Conservation (phyloP, 2,888 invertebrate genomes). For the Conchocele bisecta region DNA sequence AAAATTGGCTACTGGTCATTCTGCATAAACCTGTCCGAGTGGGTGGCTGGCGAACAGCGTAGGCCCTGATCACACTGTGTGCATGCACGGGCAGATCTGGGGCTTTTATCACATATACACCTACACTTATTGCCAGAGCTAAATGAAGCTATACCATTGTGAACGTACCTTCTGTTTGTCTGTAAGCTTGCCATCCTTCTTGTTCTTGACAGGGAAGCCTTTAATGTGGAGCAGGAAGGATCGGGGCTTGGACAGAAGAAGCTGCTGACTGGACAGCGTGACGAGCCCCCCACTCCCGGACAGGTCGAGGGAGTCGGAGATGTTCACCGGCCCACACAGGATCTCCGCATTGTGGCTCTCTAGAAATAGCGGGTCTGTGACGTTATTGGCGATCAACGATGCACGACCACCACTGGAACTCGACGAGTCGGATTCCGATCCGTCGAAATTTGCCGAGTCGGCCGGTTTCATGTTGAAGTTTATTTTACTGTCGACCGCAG, state of each 20-base stretch:
- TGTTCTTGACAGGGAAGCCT: constrained; percentile 71
- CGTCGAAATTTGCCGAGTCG: constrained; percentile 2
- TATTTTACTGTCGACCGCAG: constrained; percentile 60
- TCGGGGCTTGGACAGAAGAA: constrained; percentile 78
- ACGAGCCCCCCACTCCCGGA: constrained; percentile 93
- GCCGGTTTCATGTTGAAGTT: constrained; percentile 56
- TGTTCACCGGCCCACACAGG: constrained; percentile 93
- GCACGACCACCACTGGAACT: constrained; percentile 29
- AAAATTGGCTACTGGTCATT: too few relatives aligned
- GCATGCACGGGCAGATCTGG: too few relatives aligned
- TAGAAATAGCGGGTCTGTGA: constrained; percentile 87
- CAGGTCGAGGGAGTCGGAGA: constrained; percentile 91
- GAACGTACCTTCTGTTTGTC: constrained; percentile 63
- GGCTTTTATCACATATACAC: too few relatives aligned
- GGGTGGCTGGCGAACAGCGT: too few relatives aligned
- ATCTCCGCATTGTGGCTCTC: constrained; percentile 95
- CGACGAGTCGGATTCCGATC: constrained; percentile 34
- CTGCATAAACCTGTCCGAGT: too few relatives aligned
- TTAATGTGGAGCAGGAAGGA: constrained; percentile 80
- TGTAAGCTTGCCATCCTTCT: too few relatives aligned
- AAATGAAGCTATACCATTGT: too few relatives aligned
- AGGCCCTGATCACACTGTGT: background rate
- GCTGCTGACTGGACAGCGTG: constrained; percentile 91
- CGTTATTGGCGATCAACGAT: constrained; percentile 58
- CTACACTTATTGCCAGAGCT: too few relatives aligned